Evolutionary conservation across 2,888 invertebrate genomes (phyloP), one percentile per base, ranked within the genome.

Genomic region (Pseudococcus viburni): DNA sequence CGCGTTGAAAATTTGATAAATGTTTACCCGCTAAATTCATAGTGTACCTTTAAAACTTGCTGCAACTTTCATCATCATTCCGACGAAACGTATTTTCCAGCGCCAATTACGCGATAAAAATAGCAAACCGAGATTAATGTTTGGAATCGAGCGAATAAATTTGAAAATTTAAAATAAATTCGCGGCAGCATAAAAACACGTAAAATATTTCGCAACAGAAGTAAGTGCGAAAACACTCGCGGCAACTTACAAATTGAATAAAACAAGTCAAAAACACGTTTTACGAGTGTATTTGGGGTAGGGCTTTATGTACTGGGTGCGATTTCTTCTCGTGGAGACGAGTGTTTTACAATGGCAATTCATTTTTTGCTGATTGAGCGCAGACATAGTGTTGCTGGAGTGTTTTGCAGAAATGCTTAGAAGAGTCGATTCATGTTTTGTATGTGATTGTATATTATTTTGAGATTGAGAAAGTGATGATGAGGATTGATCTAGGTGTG

Each of bases 31-130:
- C 42, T 7, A 73, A 73, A 73, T 73, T 73, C 73, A 17, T 33
- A 59, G 59, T 42, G 59, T 59, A 64, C 22, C 64, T 64, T 64
- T 17, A n/a, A 64, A 64, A 64, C 64, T 64, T 64, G 64, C 64
- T 64, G 64, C 64, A 64, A 64, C 64, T 64, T 64, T 64, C 22
- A 64, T 64, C 59, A 59, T 64, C 59, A 59, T 64, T 64, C 12
- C 64, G 12, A 22, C 64, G 64, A 2, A 33, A 17, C 73, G 33
- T 11, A 73, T 73, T 73, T 64, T 17, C 15, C 33, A 33, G 17
- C 73, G 33, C 33, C 73, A 73, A 73, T 73, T 73, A 73, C 73
- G 73, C 73, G 73, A 73, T 73, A 73, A 73, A 73, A 73, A 73
- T 33, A 73, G 33, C 19, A 73, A 73, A 73, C 73, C 73, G 73